Evolutionary conservation across 2,888 invertebrate genomes (phyloP).

Genomic region (Mycalesis mineus): DNA sequence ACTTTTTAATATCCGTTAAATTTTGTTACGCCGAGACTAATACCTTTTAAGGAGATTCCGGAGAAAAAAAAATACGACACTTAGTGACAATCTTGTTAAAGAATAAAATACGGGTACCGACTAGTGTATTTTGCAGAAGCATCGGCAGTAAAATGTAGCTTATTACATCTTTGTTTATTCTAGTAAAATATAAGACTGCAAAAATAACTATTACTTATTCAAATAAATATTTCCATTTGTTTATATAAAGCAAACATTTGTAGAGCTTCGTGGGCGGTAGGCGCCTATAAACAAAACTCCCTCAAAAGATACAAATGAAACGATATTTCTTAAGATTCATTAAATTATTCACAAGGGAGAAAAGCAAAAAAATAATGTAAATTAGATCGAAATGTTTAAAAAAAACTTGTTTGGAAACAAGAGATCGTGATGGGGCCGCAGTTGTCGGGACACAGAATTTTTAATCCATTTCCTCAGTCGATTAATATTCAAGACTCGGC

Average conservation of each 20-base stretch:
- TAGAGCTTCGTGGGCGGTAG: not conserved
- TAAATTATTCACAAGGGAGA: conserved; percentile 75
- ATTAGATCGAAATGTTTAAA: conserved; percentile 67
- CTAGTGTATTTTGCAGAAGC: too few relatives aligned
- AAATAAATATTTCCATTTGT: not conserved
- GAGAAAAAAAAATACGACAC: conserved; percentile 36
- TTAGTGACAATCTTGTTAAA: conserved; percentile 36
- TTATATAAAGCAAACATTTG: not conserved
- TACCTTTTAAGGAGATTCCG: conserved; percentile 57
- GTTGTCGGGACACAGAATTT: conserved; percentile 71
- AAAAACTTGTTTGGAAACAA: conserved; percentile 74
- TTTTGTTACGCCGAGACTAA: conserved; percentile 69
- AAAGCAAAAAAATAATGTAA: conserved; percentile 72
- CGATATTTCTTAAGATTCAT: conserved; percentile 70
- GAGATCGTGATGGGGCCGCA: conserved; percentile 59
- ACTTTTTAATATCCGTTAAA: conserved; percentile 79
- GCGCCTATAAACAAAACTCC: conserved; percentile 23
- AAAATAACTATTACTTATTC: too few relatives aligned
- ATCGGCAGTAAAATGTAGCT: too few relatives aligned
- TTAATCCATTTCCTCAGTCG: conserved; percentile 78
- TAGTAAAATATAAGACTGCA: not conserved
- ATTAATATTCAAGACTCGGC: conserved; percentile 77
- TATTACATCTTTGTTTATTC: not conserved
- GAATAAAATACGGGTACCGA: conserved; percentile 1
- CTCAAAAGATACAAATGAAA: conserved; percentile 39